Conservation (phyloP, 2,888 invertebrate genomes). For the Campoplex nolae region DNA sequence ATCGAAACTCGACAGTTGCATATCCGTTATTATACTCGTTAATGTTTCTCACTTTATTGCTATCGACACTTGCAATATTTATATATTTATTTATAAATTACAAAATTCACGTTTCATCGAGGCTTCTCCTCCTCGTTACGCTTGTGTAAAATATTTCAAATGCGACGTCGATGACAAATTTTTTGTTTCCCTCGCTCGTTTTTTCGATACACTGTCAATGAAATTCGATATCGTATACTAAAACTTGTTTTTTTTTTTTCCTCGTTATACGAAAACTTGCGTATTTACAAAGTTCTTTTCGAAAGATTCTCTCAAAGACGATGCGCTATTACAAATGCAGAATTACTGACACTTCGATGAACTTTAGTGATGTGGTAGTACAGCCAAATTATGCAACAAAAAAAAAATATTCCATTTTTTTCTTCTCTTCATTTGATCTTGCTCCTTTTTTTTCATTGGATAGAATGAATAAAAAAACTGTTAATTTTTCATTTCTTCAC, state of each 20-base stretch:
- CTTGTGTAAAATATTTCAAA: conserved; percentile 61
- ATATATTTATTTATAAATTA: conserved; percentile 49
- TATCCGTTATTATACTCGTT: conserved; percentile 9
- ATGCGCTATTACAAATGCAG: not conserved
- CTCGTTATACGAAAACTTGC: conserved; percentile 53
- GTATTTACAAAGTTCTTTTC: conserved; percentile 66
- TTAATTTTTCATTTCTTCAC: no score
- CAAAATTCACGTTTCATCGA: conserved; percentile 63
- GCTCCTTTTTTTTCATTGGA: not conserved
- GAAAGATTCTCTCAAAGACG: conserved; percentile 71
- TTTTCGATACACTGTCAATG: conserved; percentile 51
- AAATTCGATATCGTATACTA: conserved; percentile 61
- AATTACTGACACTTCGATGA: no score
- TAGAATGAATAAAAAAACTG: no score
- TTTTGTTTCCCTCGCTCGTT: conserved; percentile 17
- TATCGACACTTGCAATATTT: conserved; percentile 62
- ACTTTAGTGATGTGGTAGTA: no score
- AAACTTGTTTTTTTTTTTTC: not conserved
- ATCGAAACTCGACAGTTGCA: conserved; percentile 43
- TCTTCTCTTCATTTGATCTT: no score
- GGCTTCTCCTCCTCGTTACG: conserved; percentile 30
- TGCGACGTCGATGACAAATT: conserved; percentile 2
- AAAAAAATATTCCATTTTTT: no score
- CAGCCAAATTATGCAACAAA: no score
- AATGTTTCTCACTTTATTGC: conserved; percentile 56